Evolutionary conservation across 2,113 vertebrate genomes (phyloP).

Genomic region (Gorsachius goisagi): DNA sequence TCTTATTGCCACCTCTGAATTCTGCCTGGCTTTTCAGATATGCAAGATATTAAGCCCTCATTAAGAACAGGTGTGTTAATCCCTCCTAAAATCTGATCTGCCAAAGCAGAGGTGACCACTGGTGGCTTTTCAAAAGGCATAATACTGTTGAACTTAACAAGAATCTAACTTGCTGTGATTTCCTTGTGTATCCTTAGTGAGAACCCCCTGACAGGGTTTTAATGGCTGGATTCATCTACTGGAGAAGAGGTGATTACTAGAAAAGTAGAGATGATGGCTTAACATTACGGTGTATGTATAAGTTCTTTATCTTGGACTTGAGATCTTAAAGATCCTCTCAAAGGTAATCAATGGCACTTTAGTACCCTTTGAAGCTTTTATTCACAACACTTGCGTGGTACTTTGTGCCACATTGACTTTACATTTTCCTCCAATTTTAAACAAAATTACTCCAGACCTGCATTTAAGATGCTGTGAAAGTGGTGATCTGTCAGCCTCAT

Average conservation of each 20-base stretch:
- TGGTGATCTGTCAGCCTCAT: background rate
- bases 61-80: background rate
- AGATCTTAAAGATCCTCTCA: constrained; percentile 45
- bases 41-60: background rate
- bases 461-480: constrained; percentile 29
- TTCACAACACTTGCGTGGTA: constrained; percentile 18
- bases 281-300: background rate
- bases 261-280: constrained; percentile 20
- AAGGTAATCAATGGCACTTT: constrained; percentile 62
- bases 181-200: background rate
- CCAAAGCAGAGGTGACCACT: background rate
- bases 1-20: background rate
- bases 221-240: background rate
- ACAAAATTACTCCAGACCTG: constrained; percentile 26
- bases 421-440: constrained; percentile 42
- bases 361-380: constrained; percentile 56
- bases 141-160: background rate
- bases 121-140: background rate
- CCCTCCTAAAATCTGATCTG: background rate
- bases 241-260: constrained; percentile 2
- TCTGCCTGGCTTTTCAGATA: background rate
- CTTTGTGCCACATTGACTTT: constrained; percentile 56
- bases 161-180: background rate
- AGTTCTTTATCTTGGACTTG: constrained; percentile 11
- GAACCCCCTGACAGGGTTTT: background rate